A percentile compares a stretch with the other conserved stretches of the same genome.
Conservation (phyloP, 2,797 vertebrate genomes). For the Picus viridis region DNA sequence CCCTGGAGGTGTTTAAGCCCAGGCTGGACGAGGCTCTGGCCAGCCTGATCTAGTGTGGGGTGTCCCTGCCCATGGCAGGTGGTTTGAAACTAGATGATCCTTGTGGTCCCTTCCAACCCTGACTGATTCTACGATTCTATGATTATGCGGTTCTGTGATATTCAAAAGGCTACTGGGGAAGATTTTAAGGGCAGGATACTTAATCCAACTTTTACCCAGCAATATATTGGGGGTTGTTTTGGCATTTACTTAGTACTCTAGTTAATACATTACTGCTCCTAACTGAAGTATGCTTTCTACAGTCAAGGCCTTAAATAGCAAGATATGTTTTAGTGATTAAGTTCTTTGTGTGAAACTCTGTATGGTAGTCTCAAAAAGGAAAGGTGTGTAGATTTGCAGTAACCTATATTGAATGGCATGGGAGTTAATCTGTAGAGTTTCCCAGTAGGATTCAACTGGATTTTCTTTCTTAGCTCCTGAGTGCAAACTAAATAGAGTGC, state of each 20-base stretch:
- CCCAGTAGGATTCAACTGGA: slow-evolving; percentile 4
- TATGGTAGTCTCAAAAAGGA: neutral
- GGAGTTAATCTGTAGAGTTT: neutral
- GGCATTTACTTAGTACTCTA: neutral
- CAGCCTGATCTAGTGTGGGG: too few species aligned
- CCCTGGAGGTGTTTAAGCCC: too few species aligned
- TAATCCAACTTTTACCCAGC: neutral
- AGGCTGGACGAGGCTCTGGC: too few species aligned
- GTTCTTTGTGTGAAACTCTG: neutral
- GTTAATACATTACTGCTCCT: neutral
- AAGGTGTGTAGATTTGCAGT: neutral
- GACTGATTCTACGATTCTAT: too few species aligned
- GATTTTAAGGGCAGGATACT: neutral
- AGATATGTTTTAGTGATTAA: neutral
- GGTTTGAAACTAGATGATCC: too few species aligned
- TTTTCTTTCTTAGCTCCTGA: slow-evolving; percentile 8
- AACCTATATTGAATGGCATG: neutral
- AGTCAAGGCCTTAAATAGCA: neutral
- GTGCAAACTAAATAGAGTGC: neutral
- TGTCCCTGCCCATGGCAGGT: too few species aligned
- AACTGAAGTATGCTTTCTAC: neutral
- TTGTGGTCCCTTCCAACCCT: too few species aligned
- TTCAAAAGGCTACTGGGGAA: neutral
- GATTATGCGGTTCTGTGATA: neutral
- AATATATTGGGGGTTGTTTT: neutral